Percentiles rank a stretch among this genome's conserved stretches.
Conservation (phyloP, 2,113 vertebrate genomes). For the Pampusana beccarii region DNA sequence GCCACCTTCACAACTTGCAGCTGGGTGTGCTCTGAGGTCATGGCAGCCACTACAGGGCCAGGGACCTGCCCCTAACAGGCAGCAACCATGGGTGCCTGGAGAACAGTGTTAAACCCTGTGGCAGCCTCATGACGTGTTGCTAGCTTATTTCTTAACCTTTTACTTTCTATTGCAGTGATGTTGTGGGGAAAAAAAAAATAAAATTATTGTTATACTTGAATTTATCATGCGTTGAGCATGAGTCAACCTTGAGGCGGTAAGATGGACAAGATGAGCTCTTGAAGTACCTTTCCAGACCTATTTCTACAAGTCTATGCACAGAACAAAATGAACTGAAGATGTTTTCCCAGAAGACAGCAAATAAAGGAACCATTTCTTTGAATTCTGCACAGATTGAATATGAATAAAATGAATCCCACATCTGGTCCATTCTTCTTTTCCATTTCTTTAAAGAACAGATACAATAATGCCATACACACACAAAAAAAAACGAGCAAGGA, state of each 20-base stretch:
- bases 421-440: slow-evolving; percentile 36
- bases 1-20: neutral
- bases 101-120: neutral
- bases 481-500: neutral
- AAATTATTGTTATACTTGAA: neutral
- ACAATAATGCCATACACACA: neutral
- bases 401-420: slow-evolving; percentile 34
- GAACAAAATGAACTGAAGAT: slow-evolving; percentile 59
- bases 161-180: neutral
- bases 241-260: slow-evolving; percentile 44
- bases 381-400: slow-evolving; percentile 13
- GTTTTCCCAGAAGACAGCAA: slow-evolving; percentile 53
- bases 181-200: neutral
- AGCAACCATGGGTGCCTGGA: neutral
- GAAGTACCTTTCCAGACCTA: slow-evolving; percentile 50
- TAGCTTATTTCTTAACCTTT: slow-evolving; percentile 12
- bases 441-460: slow-evolving; percentile 41
- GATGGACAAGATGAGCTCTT: slow-evolving; percentile 35
- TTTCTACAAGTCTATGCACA: slow-evolving; percentile 44
- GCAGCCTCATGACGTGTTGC: neutral
- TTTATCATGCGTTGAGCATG: neutral
- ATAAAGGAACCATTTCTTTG: slow-evolving; percentile 52
- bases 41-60: neutral
- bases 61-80: neutral
- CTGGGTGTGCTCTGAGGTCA: neutral